These are phyloP conservation scores for Hydractinia symbiolongicarpus DNA, from an alignment of 30 jellyfish, hydroid and myxozoan genomes.

Conservation along the genomic window DNA sequence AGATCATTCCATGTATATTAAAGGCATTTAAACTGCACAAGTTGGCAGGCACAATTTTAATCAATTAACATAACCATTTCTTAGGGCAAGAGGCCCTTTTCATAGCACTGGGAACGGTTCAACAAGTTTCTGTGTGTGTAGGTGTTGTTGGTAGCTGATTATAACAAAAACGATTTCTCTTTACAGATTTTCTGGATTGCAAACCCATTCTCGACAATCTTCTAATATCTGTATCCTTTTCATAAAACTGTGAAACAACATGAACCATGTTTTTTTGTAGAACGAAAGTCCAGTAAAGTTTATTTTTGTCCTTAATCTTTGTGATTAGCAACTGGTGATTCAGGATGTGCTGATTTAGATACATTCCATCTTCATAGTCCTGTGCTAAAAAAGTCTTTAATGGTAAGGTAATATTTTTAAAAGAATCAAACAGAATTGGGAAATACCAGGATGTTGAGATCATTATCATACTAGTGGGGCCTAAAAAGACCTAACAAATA, in stretches of 20 bases:
- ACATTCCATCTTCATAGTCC: conserved; percentile 24
- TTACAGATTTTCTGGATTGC: conserved; percentile 25
- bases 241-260: background rate
- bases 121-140: too few relatives aligned
- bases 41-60: too few relatives aligned
- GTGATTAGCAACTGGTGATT: conserved; percentile 28
- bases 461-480: too few relatives aligned
- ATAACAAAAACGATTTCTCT: background rate
- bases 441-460: too few relatives aligned
- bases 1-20: too few relatives aligned
- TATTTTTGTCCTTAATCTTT: background rate
- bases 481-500: too few relatives aligned
- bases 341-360: conserved; percentile 35
- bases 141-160: too few relatives aligned
- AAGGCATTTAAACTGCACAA: too few relatives aligned
- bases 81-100: too few relatives aligned
- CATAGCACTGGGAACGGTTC: too few relatives aligned
- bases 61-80: too few relatives aligned
- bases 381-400: background rate
- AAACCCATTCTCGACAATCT: conserved; percentile 32
- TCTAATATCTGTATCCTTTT: conserved; percentile 33
- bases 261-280: background rate
- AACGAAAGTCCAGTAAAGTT: background rate
- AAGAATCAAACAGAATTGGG: too few relatives aligned
- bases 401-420: background rate